Evolutionary conservation across 1,140 invertebrate species (phyloP), one percentile per base, ranked within the genome.

Genomic region (Ostrea edulis): DNA sequence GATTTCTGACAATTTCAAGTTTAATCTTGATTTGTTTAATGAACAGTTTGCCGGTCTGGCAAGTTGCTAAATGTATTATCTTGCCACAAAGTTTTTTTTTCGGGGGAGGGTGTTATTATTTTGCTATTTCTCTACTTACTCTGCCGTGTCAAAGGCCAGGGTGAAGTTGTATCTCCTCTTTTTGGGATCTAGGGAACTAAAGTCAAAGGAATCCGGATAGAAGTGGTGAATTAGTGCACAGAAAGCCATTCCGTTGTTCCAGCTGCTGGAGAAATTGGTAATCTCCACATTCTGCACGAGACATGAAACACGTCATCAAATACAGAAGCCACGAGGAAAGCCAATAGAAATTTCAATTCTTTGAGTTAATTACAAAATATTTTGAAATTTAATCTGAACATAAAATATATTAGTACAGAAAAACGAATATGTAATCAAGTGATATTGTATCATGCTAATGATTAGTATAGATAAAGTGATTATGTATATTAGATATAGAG

Each of bases 141-240:
- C 98, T 92, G 98, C 98, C 94, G 98, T 97, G 96, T 96, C 97
- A 96, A 99, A 99, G 95, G 98, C 99, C 94, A 99, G 96, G 94
- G 98, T 97, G 93, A 99, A 99, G 95, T 99, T 99, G 94, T 98
- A 96, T 94, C 97, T 96, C 93, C 98, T 97, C 93, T 98, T 97
- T 95, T 98, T 97, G 82, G 98, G 97, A 93, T 97, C 96, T 91
- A 99, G 96, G 94, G 96, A 96, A 91, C 96, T 95, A 96, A 98
- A 99, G 95, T 99, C 98, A 95, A 99, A 99, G 91, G 98, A 97
- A 94, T 99, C 97, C 25, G 97, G 97, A 86, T 98, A 95, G 95
- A 98, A 98, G 82, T 97, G 97, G 95, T 98, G 98, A 85, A 99
- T 95, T 58, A 99, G 96, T 25, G 98, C 98, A 95, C 98, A 98